These are phyloP conservation scores for Isurus oxyrinchus DNA, from an alignment of 2,113 vertebrate genomes.

Conservation along the genomic window DNA sequence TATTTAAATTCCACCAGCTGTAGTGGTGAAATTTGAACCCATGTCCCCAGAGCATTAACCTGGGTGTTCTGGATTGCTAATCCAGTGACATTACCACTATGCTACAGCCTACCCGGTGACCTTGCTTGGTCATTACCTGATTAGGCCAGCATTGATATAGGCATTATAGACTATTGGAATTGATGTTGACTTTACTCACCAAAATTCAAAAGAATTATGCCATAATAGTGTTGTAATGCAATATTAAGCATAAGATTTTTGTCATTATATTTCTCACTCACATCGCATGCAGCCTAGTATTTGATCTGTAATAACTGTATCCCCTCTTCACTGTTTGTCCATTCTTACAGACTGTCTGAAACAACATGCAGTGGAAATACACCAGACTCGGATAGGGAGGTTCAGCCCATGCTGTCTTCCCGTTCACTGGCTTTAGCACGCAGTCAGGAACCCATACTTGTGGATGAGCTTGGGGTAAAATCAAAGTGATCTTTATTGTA, in stretches of 20 bases:
- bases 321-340: not conserved
- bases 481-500: not conserved
- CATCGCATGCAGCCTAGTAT: not conserved
- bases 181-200: not conserved
- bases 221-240: not conserved
- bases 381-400: constrained; percentile 63
- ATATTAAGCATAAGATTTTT: not conserved
- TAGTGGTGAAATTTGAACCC: no score
- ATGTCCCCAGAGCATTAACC: no score
- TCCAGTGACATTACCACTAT: no score
- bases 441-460: constrained; percentile 82
- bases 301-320: not conserved
- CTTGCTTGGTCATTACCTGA: not conserved
- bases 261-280: not conserved
- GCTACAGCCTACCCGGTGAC: no score
- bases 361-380: constrained; percentile 73
- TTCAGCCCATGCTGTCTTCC: constrained; percentile 46
- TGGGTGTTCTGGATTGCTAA: no score
- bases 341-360: constrained; percentile 73
- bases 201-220: not conserved
- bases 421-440: constrained; percentile 74
- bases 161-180: no score
- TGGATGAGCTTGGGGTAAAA: constrained; percentile 71
- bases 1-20: no score
- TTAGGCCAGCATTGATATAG: not conserved